Evolutionary conservation across 2,888 invertebrate species (phyloP).

Genomic region (Lasioglossum malachurum): DNA sequence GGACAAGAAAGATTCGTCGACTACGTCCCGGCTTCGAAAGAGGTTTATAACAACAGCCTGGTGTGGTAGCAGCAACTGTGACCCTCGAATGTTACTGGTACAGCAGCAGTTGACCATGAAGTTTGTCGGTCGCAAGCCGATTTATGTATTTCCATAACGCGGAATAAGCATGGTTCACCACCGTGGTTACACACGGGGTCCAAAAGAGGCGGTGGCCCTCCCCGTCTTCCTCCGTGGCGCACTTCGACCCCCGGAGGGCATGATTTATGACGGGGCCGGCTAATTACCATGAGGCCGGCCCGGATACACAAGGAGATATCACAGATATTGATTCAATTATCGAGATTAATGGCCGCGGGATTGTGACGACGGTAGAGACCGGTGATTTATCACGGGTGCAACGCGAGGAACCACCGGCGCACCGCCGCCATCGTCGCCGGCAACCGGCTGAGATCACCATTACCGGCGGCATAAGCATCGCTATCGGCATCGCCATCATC

Average conservation of each 20-base stretch:
- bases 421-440: constrained; percentile 10
- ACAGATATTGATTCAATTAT: constrained; percentile 82
- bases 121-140: background rate
- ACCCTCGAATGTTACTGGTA: background rate
- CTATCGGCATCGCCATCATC: constrained; percentile 56
- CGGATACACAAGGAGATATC: constrained; percentile 73
- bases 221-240: constrained; percentile 12
- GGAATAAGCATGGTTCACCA: background rate
- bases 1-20: background rate
- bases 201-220: background rate
- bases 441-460: constrained; percentile 46
- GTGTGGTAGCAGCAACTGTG: background rate
- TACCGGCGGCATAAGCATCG: constrained; percentile 45
- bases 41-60: background rate
- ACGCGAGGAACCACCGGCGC: constrained; percentile 38
- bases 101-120: background rate
- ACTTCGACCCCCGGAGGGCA: constrained; percentile 60
- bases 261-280: constrained; percentile 74
- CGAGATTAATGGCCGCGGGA: constrained; percentile 80
- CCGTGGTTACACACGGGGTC: background rate
- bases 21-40: background rate
- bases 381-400: constrained; percentile 72
- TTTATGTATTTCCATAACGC: constrained; percentile 42
- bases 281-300: constrained; percentile 73
- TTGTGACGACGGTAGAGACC: constrained; percentile 66